These are phyloP conservation scores for Argyra leucocephala DNA, from an alignment of 2,888 invertebrate species.

Conservation along the genomic window DNA sequence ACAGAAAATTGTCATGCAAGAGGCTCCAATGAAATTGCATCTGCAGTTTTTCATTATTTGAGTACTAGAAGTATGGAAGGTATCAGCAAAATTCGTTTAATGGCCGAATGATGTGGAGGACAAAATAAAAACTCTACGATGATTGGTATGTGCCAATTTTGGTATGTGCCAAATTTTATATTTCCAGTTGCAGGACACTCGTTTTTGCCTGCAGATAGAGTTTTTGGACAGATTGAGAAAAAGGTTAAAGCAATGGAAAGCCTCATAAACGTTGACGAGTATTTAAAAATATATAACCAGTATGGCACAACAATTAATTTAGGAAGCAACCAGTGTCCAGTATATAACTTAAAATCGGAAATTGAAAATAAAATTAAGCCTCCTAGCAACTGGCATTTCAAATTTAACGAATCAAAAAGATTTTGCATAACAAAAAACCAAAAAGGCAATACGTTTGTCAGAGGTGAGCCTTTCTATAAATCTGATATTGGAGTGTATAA, in stretches of 20 bases:
- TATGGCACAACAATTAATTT: constrained; percentile 13
- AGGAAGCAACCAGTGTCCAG: constrained; percentile 12
- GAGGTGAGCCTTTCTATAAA: background rate
- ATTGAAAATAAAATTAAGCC: constrained; percentile 9
- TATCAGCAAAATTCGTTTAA: too few species aligned
- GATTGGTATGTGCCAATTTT: too few species aligned
- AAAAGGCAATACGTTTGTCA: background rate
- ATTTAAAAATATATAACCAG: constrained; percentile 22
- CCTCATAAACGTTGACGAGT: constrained; percentile 25
- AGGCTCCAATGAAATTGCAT: too few species aligned
- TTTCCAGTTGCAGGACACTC: constrained; percentile 29
- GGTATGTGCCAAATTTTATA: too few species aligned
- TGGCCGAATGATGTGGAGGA: too few species aligned
- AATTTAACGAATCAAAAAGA: constrained; percentile 7
- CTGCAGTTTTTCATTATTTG: too few species aligned
- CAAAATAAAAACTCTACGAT: too few species aligned
- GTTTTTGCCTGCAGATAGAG: constrained; percentile 29
- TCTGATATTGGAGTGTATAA: background rate
- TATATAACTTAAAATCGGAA: constrained; percentile 11
- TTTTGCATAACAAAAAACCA: background rate
- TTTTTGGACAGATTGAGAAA: constrained; percentile 29
- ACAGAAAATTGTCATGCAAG: too few species aligned
- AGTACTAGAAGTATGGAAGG: too few species aligned
- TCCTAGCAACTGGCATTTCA: constrained; percentile 13
- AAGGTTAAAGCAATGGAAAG: constrained; percentile 23